Conservation (phyloP, 1,140 invertebrate genomes). For the Eumeta japonica region DNA sequence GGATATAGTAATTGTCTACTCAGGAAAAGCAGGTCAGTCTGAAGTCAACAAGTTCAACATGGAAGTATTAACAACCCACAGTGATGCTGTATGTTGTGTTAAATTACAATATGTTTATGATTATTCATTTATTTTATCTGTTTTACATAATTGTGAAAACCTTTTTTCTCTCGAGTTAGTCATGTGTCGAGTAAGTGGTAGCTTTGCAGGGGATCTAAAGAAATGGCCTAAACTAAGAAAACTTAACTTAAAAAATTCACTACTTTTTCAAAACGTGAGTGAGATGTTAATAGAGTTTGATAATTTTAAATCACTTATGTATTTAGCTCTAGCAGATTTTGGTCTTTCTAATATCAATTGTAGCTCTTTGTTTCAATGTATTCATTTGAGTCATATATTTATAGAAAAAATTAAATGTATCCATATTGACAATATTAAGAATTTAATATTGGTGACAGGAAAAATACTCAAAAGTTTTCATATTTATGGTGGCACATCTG, state of each 20-base stretch:
- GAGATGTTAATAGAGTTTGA: constrained; percentile 34
- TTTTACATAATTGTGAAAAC: constrained; percentile 36
- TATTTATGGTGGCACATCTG: constrained; percentile 40
- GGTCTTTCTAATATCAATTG: constrained; percentile 38
- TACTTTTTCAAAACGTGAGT: constrained; percentile 20
- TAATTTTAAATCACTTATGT: constrained; percentile 32
- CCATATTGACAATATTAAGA: constrained; percentile 29
- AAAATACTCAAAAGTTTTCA: constrained; percentile 31
- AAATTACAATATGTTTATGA: constrained; percentile 47
- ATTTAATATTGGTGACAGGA: constrained; percentile 32
- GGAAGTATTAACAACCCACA: constrained; percentile 30
- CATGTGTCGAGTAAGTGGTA: constrained; percentile 39
- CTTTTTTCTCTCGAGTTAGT: constrained; percentile 37
- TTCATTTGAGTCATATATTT: constrained; percentile 34
- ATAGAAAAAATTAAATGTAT: constrained; percentile 48
- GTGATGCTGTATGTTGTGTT: constrained; percentile 25
- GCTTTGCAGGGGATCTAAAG: constrained; percentile 33
- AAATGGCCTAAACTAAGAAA: constrained; percentile 39
- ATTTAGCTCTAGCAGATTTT: constrained; percentile 46
- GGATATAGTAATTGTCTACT: constrained; percentile 30
- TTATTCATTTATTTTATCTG: constrained; percentile 29
- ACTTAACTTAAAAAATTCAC: constrained; percentile 40
- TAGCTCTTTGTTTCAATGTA: constrained; percentile 32
- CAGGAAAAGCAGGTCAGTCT: constrained; percentile 33
- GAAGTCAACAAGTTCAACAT: constrained; percentile 36